Evolutionary conservation across 2,113 vertebrate genomes (phyloP), one percentile per base, ranked within the genome.

Genomic region (Morone saxatilis): DNA sequence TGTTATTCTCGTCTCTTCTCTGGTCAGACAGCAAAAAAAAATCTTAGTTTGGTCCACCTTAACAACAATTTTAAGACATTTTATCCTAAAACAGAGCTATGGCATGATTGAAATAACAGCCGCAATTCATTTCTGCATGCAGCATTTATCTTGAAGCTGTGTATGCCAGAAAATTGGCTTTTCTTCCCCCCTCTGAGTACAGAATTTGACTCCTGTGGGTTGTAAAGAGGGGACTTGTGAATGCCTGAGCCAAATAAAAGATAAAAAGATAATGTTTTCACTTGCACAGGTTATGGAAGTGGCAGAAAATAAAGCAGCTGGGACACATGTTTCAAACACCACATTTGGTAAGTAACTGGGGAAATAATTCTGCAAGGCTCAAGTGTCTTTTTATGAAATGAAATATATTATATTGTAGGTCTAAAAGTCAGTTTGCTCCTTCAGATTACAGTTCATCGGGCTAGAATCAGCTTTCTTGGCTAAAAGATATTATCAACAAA

Each of bases 261-360:
- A 84, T 72, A 82, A 84, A 91, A 90, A 86, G 76, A 90, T 81
- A 85, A 86, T 89, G 85, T 89, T 93, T 90, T 86, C 71, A 88
- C 85, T 85, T 61, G 57, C 85, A 61, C 54, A 73, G 59, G 77
- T 90, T 90, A 70, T 60, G 60, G 31, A 88, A 85, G 74, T 78
- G 61, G 40, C 67, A 81, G 75, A 54, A 89, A 85, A 70, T 80
- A 70, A 85, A 91, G 65, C 83, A 62, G n/a, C 65, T 81, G 59
- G 40, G 77, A 65, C 74, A 86, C 71, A 63, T 54, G 67, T 83
- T 80, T 86, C 66, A 81, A 62, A 69, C 70, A 54, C 45, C 40
- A 59, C 61, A 59, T 70, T 66, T 40, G n/a, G 71, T 59, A 13
- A 72, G 80, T 54, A 62, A 56, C 54, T 17, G 41, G 12, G 41